Evolutionary conservation across 1,140 invertebrate species (phyloP), one percentile per base, ranked within the genome.

Genomic region (Leptopilina clavipes): DNA sequence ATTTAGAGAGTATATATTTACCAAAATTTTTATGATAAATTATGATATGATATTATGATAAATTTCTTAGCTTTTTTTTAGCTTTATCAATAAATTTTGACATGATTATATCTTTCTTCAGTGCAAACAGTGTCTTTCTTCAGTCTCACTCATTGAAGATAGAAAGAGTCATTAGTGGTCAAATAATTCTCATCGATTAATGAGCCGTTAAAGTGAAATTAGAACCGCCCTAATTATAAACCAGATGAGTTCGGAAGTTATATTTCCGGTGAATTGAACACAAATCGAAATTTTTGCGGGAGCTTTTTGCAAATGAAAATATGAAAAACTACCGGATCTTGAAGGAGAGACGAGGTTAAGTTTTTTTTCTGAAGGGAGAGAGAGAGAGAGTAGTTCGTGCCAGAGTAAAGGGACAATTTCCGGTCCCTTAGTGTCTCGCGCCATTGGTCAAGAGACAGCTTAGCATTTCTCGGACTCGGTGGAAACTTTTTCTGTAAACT

Each of bases 331-430:
- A 44, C 12, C 56, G 65, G 40, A 76, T 75, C 44, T 71, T 73
- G 12, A 48, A 48, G 45, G 45, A 48, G 45, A 14, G 11, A n/a
- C n/a, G n/a, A n/a, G n/a, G n/a, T n/a, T n/a, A n/a, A 48, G 10
- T 9, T 25, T 70, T 48, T 74, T 77, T 37, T 14, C 73, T 6
- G 37, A 22, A 3, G 17, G 14, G 43, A 17, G 14, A 14, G 12
- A 5, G 45, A 14, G 45, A n/a, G 10, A 14, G 1, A 48, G 14
- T 48, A 12, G 45, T 48, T 48, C 45, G 45, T 37, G 40, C 52
- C 18, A 18, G 18, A 72, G 45, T 48, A 76, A 79, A 79, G 59
- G 73, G 37, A 6, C 71, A 31, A 76, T 52, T 79, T 79, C 74
- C 77, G 74, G 77, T 73, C 72, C 72, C 48, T 56, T 44, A 31